Evolutionary conservation across 2,888 invertebrate genomes (phyloP).

Genomic region (Agriopis aurantiaria): DNA sequence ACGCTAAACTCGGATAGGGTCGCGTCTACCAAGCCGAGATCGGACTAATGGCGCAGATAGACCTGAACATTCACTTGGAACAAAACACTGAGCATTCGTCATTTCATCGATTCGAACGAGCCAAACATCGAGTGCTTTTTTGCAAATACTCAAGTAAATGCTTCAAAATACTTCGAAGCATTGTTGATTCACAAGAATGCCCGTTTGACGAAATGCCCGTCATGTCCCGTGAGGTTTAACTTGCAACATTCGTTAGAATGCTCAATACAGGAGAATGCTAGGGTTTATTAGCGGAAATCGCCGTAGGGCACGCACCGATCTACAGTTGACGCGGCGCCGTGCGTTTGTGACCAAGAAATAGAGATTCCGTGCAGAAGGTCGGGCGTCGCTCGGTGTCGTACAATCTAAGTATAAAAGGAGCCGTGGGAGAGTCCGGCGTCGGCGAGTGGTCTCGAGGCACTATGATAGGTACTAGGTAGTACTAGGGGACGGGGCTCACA

Average conservation of each 20-base stretch:
- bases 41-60: slow-evolving; percentile 40
- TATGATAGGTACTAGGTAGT: slow-evolving; percentile 58
- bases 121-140: neutral
- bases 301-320: neutral
- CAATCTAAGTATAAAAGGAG: slow-evolving; percentile 48
- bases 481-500: slow-evolving; percentile 88
- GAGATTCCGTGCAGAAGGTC: slow-evolving; percentile 37
- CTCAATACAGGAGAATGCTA: neutral
- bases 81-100: neutral
- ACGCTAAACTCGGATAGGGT: slow-evolving; percentile 65
- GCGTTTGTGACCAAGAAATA: slow-evolving; percentile 42
- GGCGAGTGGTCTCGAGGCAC: slow-evolving; percentile 64
- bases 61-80: slow-evolving; percentile 2
- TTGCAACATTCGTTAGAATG: neutral
- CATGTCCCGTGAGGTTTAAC: neutral
- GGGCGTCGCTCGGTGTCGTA: slow-evolving; percentile 18
- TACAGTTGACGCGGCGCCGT: neutral
- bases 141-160: neutral
- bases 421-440: slow-evolving; percentile 41
- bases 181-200: too few relatives aligned
- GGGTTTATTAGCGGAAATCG: neutral
- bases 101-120: neutral
- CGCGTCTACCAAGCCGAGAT: slow-evolving; percentile 71
- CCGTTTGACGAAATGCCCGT: too few relatives aligned
- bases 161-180: too few relatives aligned